These are phyloP conservation scores for Lithobates pipiens DNA, from an alignment of 2,797 vertebrate genomes.

Conservation along the genomic window DNA sequence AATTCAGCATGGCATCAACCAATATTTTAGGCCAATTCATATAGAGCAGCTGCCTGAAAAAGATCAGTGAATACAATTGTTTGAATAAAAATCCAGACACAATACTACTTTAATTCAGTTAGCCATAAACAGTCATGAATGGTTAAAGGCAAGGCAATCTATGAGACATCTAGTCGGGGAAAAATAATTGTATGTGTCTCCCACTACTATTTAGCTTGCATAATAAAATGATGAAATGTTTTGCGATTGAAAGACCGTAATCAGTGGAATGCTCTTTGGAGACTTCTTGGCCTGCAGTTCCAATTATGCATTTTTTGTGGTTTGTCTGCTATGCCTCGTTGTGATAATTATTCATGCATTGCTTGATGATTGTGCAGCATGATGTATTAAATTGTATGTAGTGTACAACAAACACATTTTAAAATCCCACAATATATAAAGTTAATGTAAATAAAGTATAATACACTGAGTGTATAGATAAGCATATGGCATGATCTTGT, in stretches of 20 bases:
- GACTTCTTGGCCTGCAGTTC: constrained; percentile 66
- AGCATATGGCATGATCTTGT: too few relatives aligned
- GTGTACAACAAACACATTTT: not conserved
- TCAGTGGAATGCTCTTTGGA: constrained; percentile 64
- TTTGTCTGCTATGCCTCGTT: constrained; percentile 65
- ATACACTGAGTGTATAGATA: too few relatives aligned
- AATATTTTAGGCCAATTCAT: not conserved
- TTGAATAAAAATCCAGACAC: not conserved
- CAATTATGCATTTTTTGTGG: constrained; percentile 65
- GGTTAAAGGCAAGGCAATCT: not conserved
- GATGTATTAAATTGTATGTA: not conserved
- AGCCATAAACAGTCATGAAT: not conserved
- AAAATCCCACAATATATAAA: not conserved
- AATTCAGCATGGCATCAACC: not conserved
- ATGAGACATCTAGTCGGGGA: not conserved
- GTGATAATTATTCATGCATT: constrained; percentile 61
- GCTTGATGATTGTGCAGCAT: not conserved
- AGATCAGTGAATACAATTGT: not conserved
- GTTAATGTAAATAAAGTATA: not conserved
- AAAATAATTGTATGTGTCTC: not conserved
- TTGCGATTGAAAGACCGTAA: constrained; percentile 60
- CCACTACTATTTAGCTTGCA: constrained; percentile 21
- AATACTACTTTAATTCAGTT: not conserved
- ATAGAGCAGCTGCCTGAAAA: not conserved
- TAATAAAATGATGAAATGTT: constrained; percentile 40